These are phyloP conservation scores for Hydrolagus affinis DNA, from an alignment of 2,113 vertebrate genomes.

Conservation along the genomic window DNA sequence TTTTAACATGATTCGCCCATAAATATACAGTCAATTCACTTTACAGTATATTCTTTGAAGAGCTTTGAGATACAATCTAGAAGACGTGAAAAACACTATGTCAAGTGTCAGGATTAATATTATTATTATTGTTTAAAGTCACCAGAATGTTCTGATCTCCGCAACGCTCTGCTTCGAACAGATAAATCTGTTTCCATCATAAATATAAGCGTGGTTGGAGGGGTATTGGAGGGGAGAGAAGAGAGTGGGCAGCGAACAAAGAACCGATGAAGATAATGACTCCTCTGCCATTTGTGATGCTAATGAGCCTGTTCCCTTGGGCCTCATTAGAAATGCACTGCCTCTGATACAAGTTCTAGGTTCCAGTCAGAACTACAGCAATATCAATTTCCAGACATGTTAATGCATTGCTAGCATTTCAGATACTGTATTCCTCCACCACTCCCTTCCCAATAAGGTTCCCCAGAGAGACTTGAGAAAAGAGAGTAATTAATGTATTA, in stretches of 20 bases:
- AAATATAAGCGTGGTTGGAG: conserved; percentile 38
- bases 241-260: conserved; percentile 36
- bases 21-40: no score
- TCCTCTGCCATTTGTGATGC: conserved; percentile 46
- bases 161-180: conserved; percentile 38
- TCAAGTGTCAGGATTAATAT: no score
- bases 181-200: conserved; percentile 43
- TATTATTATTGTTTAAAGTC: no score
- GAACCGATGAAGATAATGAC: conserved; percentile 39
- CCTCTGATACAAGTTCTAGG: conserved; percentile 46
- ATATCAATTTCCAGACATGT: conserved; percentile 49
- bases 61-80: no score
- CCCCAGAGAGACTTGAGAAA: conserved; percentile 45
- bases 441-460: conserved; percentile 33
- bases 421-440: conserved; percentile 47
- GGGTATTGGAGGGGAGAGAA: conserved; percentile 42
- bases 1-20: no score
- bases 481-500: conserved; percentile 73
- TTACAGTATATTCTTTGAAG: no score
- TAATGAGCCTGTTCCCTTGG: conserved; percentile 48
- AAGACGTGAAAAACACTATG: no score
- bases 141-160: conserved; percentile 47
- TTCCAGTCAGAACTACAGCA: conserved; percentile 47
- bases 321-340: conserved; percentile 49
- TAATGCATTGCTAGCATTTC: conserved; percentile 49